Conservation (phyloP, 2,888 invertebrate species). For the Scaptomyza flava region DNA sequence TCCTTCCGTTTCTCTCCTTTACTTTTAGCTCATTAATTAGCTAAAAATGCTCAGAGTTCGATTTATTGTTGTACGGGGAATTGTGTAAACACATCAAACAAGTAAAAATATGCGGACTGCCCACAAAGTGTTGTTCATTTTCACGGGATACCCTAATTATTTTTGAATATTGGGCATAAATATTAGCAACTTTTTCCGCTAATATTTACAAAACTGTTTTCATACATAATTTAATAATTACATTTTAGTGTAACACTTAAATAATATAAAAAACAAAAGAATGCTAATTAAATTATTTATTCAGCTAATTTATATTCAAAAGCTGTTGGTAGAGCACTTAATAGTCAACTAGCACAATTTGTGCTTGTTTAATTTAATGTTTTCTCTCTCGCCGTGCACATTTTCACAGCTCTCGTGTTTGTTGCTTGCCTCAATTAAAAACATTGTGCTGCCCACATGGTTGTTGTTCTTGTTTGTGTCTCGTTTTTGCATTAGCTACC, state of each 20-base stretch:
- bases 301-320: background rate
- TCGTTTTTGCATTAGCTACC: constrained; percentile 22
- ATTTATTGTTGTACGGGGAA: constrained; percentile 41
- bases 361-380: constrained; percentile 8
- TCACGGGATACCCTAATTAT: constrained; percentile 5
- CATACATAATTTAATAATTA: background rate
- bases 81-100: constrained; percentile 38
- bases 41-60: constrained; percentile 45
- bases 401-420: constrained; percentile 38
- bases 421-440: constrained; percentile 53
- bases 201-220: too few relatives aligned
- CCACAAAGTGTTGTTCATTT: constrained; percentile 47
- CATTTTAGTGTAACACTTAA: background rate
- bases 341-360: background rate
- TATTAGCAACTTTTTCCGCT: background rate
- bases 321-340: constrained; percentile 5
- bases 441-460: constrained; percentile 52
- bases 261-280: background rate
- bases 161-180: background rate
- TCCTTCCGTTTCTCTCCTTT: background rate
- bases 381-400: constrained; percentile 23
- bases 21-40: constrained; percentile 57
- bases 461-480: constrained; percentile 8
- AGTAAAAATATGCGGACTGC: too few relatives aligned
- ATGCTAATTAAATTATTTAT: background rate